phyloP scores from a whole-genome alignment of 2,797 vertebrate genomes.

The Rachycentron canadum region DNA sequence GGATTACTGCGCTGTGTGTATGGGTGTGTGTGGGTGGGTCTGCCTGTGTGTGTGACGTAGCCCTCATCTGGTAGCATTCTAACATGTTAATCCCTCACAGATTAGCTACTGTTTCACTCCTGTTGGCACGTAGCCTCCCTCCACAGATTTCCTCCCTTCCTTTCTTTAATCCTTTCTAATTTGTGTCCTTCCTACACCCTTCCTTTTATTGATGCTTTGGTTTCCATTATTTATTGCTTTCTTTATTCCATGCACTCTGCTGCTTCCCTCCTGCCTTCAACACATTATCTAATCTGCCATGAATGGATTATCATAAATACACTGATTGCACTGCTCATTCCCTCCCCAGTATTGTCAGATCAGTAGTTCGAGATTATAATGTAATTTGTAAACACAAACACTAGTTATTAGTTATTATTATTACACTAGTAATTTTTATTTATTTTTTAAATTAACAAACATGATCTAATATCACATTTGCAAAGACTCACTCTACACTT shows the following conservation, averaged over 20 bases:
- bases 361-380: slow-evolving; percentile 31
- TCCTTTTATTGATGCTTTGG: not conserved
- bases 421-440: too few relatives aligned
- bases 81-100: slow-evolving; percentile 73
- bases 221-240: not conserved
- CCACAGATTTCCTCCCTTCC: slow-evolving; percentile 14
- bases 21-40: slow-evolving; percentile 25
- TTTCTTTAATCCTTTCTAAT: slow-evolving; percentile 16
- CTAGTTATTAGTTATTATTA: not conserved
- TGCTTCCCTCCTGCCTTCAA: slow-evolving; percentile 19
- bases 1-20: slow-evolving; percentile 61
- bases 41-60: slow-evolving; percentile 27
- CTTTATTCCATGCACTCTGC: not conserved
- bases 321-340: slow-evolving; percentile 42
- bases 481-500: not conserved
- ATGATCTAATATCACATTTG: not conserved
- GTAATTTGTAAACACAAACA: slow-evolving; percentile 2
- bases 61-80: slow-evolving; percentile 50
- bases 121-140: slow-evolving; percentile 27
- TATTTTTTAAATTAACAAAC: too few relatives aligned
- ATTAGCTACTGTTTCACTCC: slow-evolving; percentile 59
- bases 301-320: slow-evolving; percentile 47
- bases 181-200: not conserved
- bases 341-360: slow-evolving; percentile 21
- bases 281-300: slow-evolving; percentile 48